Base-by-base conservation (phyloP, 2,888 invertebrate species). In the Alentia gelatinosa region DNA sequence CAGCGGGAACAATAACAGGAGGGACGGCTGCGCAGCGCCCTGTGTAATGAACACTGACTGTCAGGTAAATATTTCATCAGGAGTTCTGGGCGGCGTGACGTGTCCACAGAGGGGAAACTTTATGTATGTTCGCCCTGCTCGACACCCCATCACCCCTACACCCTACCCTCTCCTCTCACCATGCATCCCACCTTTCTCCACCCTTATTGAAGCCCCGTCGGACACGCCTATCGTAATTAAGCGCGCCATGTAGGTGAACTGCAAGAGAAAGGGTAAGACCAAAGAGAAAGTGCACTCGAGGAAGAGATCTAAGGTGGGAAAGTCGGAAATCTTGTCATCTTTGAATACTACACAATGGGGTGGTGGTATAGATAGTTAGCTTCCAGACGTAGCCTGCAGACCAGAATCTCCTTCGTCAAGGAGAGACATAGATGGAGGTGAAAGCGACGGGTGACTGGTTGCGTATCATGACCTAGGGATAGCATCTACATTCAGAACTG, bases 51-150 rank as follows among this genome's bases (percentile, higher is more conserved):
- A 79, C 39, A 79, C 79, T 79, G 79, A 79, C 79, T 35, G 37
- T 26, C 37, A 12, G 79, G 39, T 79, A 79, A 79, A 79, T 79
- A 79, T 79, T 79, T 35, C 79, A 79, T 79, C 79, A 35, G n/a
- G 5, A 39, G 79, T 79, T 79, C 39, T 35, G 23, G 37, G 35
- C 15, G 39, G 19, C 79, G 39, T 39, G 79, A 79, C 39, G 79
- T 35, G 79, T 79, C 79, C n/a, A 37, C 79, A 79, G 23, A 39
- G 12, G 79, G 39, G 79, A 79, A 19, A 79, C 79, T 39, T 35
- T 35, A 39, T 79, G 39, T 35, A 39, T 79, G 39, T 79, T 39
- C 35, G 79, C 15, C 56, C 19, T 19, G 9, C 47, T 47, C 47
- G n/a, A n/a, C 56, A 4, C 5, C 56, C 56, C 56, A 19, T 56